Evolutionary conservation across 1,140 invertebrate species (phyloP).

Genomic region (Aphidius ervi): DNA sequence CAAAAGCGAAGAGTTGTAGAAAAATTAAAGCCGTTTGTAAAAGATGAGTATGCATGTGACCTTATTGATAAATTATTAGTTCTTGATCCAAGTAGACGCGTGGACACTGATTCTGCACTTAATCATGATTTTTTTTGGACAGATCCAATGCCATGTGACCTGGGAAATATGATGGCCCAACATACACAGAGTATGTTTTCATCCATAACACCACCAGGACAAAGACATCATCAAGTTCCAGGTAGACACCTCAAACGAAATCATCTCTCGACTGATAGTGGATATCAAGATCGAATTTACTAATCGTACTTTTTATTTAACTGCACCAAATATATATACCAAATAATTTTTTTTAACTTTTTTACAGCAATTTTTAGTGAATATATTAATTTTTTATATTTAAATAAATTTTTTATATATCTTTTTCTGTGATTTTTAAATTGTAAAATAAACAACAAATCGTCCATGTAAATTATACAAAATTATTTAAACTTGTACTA

Average conservation of each 20-base stretch:
- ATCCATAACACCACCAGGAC: conserved; percentile 80
- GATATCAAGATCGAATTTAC: conserved; percentile 75
- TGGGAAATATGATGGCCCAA: conserved; percentile 88
- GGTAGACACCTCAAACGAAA: conserved; percentile 53
- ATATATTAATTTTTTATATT: too few relatives aligned
- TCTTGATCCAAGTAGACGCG: conserved; percentile 86
- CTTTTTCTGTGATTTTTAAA: too few relatives aligned
- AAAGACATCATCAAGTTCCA: conserved; percentile 65
- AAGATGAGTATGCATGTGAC: conserved; percentile 88
- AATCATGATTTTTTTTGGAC: conserved; percentile 99
- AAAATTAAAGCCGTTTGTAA: conserved; percentile 84
- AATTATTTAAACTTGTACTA: too few relatives aligned
- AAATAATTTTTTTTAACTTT: too few relatives aligned
- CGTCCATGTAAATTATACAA: too few relatives aligned
- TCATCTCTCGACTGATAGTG: conserved; percentile 59
- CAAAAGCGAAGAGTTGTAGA: conserved; percentile 82
- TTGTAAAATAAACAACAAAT: too few relatives aligned
- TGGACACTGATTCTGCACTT: conserved; percentile 86
- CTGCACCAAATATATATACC: too few relatives aligned
- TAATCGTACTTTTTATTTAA: conserved; percentile 40
- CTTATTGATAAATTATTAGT: conserved; percentile 88
- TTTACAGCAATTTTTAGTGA: too few relatives aligned
- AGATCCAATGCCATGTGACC: conserved; percentile 89
- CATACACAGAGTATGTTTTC: conserved; percentile 96
- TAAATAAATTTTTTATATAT: too few relatives aligned